Conservation (phyloP, 2,888 invertebrate species). For the Galerucella pusilla region DNA sequence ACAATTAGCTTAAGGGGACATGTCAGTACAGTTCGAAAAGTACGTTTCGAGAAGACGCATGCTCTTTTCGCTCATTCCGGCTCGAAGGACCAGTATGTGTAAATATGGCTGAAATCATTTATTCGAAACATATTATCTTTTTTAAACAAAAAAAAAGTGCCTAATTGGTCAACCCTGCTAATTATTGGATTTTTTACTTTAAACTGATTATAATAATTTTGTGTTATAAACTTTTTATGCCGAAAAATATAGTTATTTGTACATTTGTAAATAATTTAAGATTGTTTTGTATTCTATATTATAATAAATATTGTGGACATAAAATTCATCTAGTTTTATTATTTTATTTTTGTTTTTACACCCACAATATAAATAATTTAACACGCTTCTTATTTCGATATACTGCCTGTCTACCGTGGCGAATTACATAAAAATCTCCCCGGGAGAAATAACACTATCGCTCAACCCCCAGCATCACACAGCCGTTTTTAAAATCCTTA, state of each 20-base stretch:
- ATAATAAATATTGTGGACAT: conserved; percentile 14
- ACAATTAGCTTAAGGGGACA: no score
- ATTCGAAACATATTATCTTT: no score
- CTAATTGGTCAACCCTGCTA: no score
- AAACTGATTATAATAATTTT: not conserved
- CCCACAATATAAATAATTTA: not conserved
- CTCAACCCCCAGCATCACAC: conserved; percentile 30
- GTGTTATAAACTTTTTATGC: not conserved
- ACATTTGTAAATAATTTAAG: conserved; percentile 17
- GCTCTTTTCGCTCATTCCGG: no score
- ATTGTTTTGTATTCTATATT: conserved; percentile 14
- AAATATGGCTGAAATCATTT: no score
- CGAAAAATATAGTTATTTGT: not conserved
- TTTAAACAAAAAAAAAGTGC: no score
- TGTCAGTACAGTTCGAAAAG: no score
- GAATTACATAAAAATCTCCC: conserved; percentile 29
- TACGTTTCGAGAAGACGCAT: no score
- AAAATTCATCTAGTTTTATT: no score
- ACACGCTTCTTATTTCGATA: conserved; percentile 20
- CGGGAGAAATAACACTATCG: conserved; percentile 24
- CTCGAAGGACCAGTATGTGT: no score
- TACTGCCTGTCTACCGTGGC: conserved; percentile 18
- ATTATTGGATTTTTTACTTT: no score
- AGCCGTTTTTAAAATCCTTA: conserved; percentile 49
- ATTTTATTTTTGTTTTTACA: no score